Percentiles rank a stretch among this genome's conserved stretches.
Evolutionary conservation across 2,888 invertebrate genomes (phyloP).

Genomic region (Brenthis daphne): DNA sequence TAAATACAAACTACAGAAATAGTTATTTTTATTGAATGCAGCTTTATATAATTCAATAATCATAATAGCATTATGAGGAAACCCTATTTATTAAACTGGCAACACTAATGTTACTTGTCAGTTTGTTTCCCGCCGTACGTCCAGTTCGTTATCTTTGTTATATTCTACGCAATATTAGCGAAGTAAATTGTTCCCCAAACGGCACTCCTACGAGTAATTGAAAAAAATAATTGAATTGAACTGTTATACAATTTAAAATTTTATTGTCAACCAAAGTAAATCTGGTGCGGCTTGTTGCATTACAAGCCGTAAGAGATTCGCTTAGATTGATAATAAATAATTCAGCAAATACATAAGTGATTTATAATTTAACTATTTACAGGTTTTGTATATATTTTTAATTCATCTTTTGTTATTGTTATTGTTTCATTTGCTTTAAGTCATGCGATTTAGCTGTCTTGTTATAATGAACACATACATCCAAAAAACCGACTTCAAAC

Average conservation of each 20-base stretch:
- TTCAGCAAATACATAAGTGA: slow-evolving; percentile 3
- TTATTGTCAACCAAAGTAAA: slow-evolving; percentile 68
- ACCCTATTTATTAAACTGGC: slow-evolving; percentile 28
- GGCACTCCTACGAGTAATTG: no score
- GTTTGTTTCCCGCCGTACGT: slow-evolving; percentile 19
- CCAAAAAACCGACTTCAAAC: no score
- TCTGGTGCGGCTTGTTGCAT: slow-evolving; percentile 73
- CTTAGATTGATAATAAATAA: slow-evolving; percentile 55
- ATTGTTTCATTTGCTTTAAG: no score
- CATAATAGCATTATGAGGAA: slow-evolving; percentile 29
- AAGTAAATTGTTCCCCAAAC: no score
- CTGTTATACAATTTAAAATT: slow-evolving; percentile 14
- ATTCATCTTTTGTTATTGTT: no score
- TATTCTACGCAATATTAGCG: no score
- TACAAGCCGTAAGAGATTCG: slow-evolving; percentile 68
- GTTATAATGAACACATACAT: no score
- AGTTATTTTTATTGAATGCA: slow-evolving; percentile 5
- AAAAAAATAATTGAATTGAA: no score
- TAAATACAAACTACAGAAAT: no score
- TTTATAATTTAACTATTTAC: not conserved
- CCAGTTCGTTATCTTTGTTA: not conserved
- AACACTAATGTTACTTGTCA: slow-evolving; percentile 32
- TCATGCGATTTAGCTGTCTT: no score
- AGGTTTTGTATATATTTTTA: not conserved
- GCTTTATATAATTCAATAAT: slow-evolving; percentile 22